These are phyloP conservation scores for Chymomyza caudatula DNA, from an alignment of 2,888 invertebrate genomes.

Conservation along the genomic window DNA sequence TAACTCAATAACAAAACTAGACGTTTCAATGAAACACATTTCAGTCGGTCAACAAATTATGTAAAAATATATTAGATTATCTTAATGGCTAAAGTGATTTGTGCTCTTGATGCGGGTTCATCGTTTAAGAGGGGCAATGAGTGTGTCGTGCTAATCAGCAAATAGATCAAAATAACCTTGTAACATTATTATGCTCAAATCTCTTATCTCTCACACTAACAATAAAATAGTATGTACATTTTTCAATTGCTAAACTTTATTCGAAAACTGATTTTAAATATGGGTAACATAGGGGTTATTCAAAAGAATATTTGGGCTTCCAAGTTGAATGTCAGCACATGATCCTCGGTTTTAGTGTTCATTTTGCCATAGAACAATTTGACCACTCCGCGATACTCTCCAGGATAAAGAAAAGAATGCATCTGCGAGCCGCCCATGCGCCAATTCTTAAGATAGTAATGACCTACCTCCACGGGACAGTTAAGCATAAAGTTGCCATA, in stretches of 20 bases:
- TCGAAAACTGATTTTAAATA: not conserved
- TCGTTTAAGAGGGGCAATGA: no score
- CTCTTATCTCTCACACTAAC: no score
- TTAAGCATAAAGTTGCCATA: conserved; percentile 56
- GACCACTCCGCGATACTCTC: conserved; percentile 19
- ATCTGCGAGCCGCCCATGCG: conserved; percentile 29
- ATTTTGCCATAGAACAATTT: conserved; percentile 29
- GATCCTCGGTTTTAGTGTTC: conserved; percentile 15
- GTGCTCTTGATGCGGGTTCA: no score
- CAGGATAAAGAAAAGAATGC: conserved; percentile 42
- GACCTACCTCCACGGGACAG: conserved; percentile 51
- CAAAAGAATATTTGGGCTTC: not conserved
- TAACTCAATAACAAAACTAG: not conserved
- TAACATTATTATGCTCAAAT: no score
- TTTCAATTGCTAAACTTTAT: no score
- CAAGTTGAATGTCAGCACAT: not conserved
- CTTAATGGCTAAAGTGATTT: not conserved
- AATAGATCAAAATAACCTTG: not conserved
- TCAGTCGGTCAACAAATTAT: not conserved
- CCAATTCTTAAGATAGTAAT: conserved; percentile 56
- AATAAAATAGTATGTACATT: no score
- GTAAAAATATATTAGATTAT: not conserved
- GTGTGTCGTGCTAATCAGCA: not conserved
- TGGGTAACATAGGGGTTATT: no score
- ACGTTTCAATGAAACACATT: not conserved